phyloP scores from a whole-genome alignment of 2,888 invertebrate species.

The Cephus pygmeus region DNA sequence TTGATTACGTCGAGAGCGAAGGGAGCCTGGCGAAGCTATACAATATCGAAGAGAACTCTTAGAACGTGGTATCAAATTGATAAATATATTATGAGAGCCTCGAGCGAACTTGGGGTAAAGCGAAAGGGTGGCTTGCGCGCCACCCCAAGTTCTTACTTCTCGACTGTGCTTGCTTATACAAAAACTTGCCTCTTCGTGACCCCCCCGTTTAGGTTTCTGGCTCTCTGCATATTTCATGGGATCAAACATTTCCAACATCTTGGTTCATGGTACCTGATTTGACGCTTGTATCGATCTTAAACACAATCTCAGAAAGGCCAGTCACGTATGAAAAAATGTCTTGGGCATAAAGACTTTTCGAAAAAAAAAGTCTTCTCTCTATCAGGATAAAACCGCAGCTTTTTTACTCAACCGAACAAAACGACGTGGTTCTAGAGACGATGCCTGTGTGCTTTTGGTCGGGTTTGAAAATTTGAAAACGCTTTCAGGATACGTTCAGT shows the following conservation, averaged over 20 bases:
- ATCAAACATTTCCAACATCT: conserved; percentile 17
- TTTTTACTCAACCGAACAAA: neutral
- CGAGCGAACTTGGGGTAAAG: conserved; percentile 11
- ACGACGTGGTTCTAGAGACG: neutral
- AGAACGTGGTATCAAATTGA: conserved; percentile 20
- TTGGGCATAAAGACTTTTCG: neutral
- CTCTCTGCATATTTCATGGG: conserved; percentile 21
- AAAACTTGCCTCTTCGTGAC: neutral
- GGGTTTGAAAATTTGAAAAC: neutral
- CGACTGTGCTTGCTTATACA: conserved; percentile 1
- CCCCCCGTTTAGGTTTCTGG: neutral
- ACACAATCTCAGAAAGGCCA: neutral
- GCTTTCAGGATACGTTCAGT: neutral
- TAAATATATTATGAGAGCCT: conserved; percentile 21
- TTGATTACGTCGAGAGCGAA: neutral
- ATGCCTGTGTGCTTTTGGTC: neutral
- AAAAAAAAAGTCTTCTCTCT: neutral
- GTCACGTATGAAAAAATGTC: neutral
- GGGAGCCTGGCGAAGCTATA: neutral
- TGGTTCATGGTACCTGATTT: neutral
- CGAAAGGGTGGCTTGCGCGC: neutral
- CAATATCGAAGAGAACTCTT: neutral
- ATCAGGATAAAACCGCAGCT: too few relatives aligned
- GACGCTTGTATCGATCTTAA: neutral
- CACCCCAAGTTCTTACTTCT: neutral